Evolutionary conservation across 2,113 vertebrate genomes (phyloP).

Genomic region (Odocoileus virginianus): DNA sequence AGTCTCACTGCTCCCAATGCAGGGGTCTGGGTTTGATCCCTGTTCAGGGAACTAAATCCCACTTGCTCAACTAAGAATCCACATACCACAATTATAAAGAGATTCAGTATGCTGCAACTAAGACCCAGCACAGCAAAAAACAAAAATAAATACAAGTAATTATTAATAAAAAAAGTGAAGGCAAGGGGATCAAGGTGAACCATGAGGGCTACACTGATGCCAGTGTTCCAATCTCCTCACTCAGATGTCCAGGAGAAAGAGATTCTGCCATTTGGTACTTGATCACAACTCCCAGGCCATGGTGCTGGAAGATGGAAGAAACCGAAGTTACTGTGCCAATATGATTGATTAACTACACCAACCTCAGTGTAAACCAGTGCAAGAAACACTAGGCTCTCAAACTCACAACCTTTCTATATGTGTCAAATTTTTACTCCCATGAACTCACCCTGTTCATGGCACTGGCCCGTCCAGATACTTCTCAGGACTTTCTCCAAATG

Average conservation of each 20-base stretch:
- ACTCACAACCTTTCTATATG: too few relatives aligned
- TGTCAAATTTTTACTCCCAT: neutral
- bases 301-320: neutral
- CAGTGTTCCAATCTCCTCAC: neutral
- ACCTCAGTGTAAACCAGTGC: neutral
- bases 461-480: neutral
- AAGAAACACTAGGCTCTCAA: neutral
- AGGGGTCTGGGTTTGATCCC: neutral
- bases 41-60: neutral
- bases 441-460: neutral
- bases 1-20: neutral
- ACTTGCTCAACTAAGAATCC: neutral
- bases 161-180: neutral
- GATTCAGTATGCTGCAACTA: neutral
- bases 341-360: neutral
- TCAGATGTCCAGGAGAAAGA: neutral
- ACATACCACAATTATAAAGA: neutral
- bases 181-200: neutral
- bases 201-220: rapidly evolving
- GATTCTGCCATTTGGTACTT: neutral
- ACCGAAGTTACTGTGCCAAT: rapidly evolving
- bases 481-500: neutral
- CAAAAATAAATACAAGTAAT: neutral
- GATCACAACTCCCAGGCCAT: neutral
- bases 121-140: neutral